Evolutionary conservation across 64 coral and sea anemone genomes (phyloP).

Genomic region (Hydrozoanthus tunicans): DNA sequence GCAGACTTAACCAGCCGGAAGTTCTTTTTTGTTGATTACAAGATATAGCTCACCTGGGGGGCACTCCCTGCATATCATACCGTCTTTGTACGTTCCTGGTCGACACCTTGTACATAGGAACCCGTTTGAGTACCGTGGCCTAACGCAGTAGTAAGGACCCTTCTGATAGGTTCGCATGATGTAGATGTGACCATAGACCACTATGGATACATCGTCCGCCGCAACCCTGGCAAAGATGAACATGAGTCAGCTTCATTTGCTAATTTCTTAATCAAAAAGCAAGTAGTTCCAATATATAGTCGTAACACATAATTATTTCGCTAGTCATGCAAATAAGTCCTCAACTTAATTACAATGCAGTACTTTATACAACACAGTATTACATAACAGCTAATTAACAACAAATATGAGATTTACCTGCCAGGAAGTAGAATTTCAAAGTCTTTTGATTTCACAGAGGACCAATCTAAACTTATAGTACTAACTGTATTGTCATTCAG

Average conservation of each 20-base stretch:
- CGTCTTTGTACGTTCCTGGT: slow-evolving; percentile 11
- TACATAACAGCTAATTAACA: too few species aligned
- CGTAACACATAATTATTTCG: neutral
- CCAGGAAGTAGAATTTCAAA: slow-evolving; percentile 15
- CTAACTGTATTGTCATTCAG: slow-evolving; percentile 6
- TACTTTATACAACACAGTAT: too few species aligned
- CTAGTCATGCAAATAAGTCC: too few species aligned
- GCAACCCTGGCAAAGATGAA: neutral
- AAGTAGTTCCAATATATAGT: neutral
- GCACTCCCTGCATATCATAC: neutral
- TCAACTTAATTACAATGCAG: too few species aligned
- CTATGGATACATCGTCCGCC: neutral
- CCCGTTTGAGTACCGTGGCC: neutral
- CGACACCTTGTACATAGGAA: neutral
- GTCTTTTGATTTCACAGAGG: neutral
- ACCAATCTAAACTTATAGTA: neutral
- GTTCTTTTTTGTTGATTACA: neutral
- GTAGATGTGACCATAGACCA: neutral
- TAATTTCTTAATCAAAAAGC: neutral
- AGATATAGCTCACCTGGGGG: neutral
- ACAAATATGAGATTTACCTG: neutral
- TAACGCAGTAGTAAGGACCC: neutral
- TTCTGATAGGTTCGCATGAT: neutral
- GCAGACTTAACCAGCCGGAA: too few species aligned
- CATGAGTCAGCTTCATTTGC: neutral